Conservation (phyloP, 2,113 vertebrate species). For the Glareola pratincola region DNA sequence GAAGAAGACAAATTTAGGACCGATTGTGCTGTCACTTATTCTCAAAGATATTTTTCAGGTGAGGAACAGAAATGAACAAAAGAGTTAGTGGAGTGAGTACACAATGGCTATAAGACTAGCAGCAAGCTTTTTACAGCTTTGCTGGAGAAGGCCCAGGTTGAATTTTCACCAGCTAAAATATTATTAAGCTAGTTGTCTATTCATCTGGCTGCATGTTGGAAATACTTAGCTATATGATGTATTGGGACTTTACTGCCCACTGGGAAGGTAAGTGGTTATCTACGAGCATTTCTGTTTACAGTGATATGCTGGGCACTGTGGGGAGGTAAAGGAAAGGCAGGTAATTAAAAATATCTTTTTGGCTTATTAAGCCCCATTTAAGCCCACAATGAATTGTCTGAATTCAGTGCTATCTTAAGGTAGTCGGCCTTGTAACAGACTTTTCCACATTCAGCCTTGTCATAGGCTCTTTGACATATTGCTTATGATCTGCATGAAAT, state of each 20-base stretch:
- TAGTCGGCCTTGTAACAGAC: neutral
- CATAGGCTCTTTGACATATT: neutral
- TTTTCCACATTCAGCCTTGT: neutral
- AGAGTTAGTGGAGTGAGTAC: neutral
- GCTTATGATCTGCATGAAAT: neutral
- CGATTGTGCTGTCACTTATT: neutral
- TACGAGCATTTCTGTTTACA: neutral
- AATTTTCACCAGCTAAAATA: neutral
- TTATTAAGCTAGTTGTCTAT: neutral
- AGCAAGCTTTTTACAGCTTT: neutral
- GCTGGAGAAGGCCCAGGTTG: neutral
- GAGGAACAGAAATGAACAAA: neutral
- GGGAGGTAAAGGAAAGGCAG: neutral
- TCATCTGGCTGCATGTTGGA: neutral
- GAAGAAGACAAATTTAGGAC: neutral
- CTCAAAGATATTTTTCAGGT: neutral
- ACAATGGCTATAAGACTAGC: neutral
- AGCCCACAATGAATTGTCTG: neutral
- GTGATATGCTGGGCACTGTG: neutral
- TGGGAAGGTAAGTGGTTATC: neutral
- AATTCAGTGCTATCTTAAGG: neutral
- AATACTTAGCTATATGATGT: neutral
- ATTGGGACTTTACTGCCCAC: neutral
- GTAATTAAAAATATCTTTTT: neutral
- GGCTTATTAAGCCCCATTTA: neutral